Evolutionary conservation across 1,140 invertebrate genomes (phyloP).

Genomic region (Macrobrachium nipponense): DNA sequence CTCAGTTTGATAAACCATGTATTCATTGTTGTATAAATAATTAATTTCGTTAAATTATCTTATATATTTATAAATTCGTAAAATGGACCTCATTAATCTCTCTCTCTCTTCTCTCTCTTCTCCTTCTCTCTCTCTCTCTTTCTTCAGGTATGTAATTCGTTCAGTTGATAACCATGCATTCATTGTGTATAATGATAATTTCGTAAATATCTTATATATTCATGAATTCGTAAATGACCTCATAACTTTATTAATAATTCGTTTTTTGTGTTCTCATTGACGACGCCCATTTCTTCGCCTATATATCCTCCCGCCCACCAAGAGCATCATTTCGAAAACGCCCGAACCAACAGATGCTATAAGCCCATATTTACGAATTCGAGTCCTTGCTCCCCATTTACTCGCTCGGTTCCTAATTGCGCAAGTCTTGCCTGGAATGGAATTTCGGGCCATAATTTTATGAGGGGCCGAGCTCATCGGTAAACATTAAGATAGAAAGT

Average conservation of each 20-base stretch:
- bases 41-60: too few species aligned
- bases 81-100: not conserved
- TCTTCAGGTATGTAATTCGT: not conserved
- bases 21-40: too few species aligned
- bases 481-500: conserved; percentile 33
- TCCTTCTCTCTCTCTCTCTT: not conserved
- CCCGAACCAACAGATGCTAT: too few species aligned
- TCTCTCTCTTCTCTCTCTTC: too few species aligned
- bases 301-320: too few species aligned
- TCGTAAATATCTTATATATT: not conserved
- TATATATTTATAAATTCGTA: too few species aligned
- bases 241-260: too few species aligned
- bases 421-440: not conserved
- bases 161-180: not conserved
- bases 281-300: too few species aligned
- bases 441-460: conserved; percentile 14
- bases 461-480: conserved; percentile 19
- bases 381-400: not conserved
- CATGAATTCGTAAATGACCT: not conserved
- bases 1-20: too few species aligned
- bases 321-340: too few species aligned
- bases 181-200: not conserved
- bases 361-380: too few species aligned
- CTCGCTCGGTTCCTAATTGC: not conserved
- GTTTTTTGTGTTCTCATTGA: too few species aligned